Base-by-base conservation (phyloP, 1,140 invertebrate genomes). In the Tetragonula clypearis region DNA sequence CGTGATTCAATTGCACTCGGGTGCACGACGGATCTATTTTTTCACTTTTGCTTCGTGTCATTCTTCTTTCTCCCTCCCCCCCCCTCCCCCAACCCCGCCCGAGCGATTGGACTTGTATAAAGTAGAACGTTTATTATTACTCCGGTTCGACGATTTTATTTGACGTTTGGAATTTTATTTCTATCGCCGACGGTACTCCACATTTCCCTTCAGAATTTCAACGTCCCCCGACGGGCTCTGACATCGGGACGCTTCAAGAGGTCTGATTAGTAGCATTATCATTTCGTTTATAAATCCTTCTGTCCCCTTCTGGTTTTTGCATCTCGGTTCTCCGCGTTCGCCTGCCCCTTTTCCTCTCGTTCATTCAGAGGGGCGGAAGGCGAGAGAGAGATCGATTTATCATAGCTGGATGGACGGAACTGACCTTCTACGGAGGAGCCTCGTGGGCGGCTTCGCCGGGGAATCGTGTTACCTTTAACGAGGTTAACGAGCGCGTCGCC, bases 381-480 rank as follows among this genome's bases (percentile, higher is more conserved):
- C 15, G 26, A 35, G 30, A 30, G 26, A 35, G 30, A 30, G n/a
- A 79, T 75, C 41, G 58, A 75, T 65, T 82, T 75, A 66, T 82
- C 72, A 75, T 82, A 82, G 26, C 49, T 41, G 4, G 49, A 56
- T 41, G 72, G 72, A 82, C 53, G 49, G 75, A 66, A 82, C 35
- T 56, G 72, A 75, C 71, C 80, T 82, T 82, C 58, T 66, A 53
- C 5, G 60, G 58, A 66, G 49, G 15, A 75, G 71, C n/a, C 55
- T 75, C 49, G 80, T 82, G 71, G 80, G 26, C 55, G 80, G 58
- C 65, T 75, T 49, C n/a, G 49, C 41, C 41, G 41, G 72, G 49
- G 58, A 82, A 82, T 76, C 56, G 49, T 19, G 60, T 82, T 66
- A 76, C 72, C 41, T 55, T 41, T 68, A 75, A 76, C 60, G 60